Percentiles rank a stretch among this genome's conserved stretches.
These are phyloP conservation scores for Atrichornis clamosus DNA, from an alignment of 2,113 vertebrate genomes.

Conservation along the genomic window DNA sequence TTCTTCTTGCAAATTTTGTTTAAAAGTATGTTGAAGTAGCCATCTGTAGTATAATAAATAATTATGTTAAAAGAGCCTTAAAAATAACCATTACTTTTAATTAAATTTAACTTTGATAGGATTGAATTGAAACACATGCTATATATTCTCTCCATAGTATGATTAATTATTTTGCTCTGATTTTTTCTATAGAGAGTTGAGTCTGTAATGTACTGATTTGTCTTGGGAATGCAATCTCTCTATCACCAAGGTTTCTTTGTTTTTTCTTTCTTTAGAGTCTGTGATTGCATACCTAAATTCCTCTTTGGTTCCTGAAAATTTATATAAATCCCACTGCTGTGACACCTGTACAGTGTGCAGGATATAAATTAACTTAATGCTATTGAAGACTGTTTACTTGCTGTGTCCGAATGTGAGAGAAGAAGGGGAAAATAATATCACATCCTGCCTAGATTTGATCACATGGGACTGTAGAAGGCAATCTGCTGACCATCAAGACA, in stretches of 20 bases:
- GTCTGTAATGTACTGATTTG: background rate
- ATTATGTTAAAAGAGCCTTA: conserved; percentile 50
- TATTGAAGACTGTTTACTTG: background rate
- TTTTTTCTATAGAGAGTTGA: conserved; percentile 22
- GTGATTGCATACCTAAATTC: background rate
- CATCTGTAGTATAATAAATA: conserved; percentile 46
- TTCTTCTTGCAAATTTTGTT: conserved; percentile 64
- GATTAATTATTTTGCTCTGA: conserved; percentile 34
- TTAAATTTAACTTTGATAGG: conserved; percentile 63
- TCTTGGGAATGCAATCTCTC: conserved; percentile 9
- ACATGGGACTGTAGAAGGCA: background rate
- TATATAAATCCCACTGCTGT: conserved; percentile 7
- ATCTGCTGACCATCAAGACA: background rate
- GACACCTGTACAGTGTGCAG: background rate
- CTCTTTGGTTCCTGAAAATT: background rate
- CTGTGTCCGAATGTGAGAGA: background rate
- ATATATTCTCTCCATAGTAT: conserved; percentile 13
- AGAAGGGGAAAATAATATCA: background rate
- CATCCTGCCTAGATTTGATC: background rate
- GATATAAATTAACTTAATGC: background rate
- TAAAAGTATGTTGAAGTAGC: conserved; percentile 64
- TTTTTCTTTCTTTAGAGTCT: background rate
- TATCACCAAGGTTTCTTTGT: background rate
- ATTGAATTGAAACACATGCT: conserved; percentile 48
- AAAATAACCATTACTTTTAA: conserved; percentile 67